A percentile compares a stretch with the other conserved stretches of the same genome.
phyloP scores from a whole-genome alignment of 2,888 invertebrate genomes.

The Drosophila nr. medialis region DNA sequence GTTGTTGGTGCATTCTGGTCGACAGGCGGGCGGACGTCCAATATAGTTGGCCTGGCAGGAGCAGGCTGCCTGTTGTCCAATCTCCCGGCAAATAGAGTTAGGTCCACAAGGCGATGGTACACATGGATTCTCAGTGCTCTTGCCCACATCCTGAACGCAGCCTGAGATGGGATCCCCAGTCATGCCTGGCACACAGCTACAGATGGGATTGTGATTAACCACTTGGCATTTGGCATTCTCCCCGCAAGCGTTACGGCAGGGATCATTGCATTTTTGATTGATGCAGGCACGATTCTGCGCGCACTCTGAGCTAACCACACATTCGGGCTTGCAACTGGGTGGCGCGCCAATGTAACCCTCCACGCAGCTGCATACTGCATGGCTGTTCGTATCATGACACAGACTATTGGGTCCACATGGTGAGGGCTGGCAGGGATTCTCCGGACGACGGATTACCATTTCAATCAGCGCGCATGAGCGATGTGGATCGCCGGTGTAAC shows the following conservation, averaged over 20 bases:
- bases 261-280: constrained; percentile 88
- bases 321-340: constrained; percentile 88
- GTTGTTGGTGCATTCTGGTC: constrained; percentile 92
- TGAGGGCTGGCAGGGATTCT: constrained; percentile 87
- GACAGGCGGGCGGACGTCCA: constrained; percentile 93
- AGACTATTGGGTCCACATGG: constrained; percentile 89
- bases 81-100: constrained; percentile 92
- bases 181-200: constrained; percentile 87
- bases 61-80: constrained; percentile 93
- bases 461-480: constrained; percentile 86
- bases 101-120: constrained; percentile 93
- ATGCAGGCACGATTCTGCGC: constrained; percentile 87
- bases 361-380: constrained; percentile 88
- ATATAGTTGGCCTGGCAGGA: constrained; percentile 92
- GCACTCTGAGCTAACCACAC: constrained; percentile 89
- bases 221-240: constrained; percentile 88
- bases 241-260: constrained; percentile 89
- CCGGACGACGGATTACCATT: constrained; percentile 76
- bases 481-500: constrained; percentile 90
- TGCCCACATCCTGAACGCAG: constrained; percentile 85
- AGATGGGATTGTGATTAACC: constrained; percentile 89
- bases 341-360: constrained; percentile 88
- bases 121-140: constrained; percentile 87
- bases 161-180: constrained; percentile 88
- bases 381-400: constrained; percentile 87